Evolutionary conservation across 1,140 invertebrate species (phyloP), one percentile per base, ranked within the genome.

Genomic region (Drosophila kepulauana): DNA sequence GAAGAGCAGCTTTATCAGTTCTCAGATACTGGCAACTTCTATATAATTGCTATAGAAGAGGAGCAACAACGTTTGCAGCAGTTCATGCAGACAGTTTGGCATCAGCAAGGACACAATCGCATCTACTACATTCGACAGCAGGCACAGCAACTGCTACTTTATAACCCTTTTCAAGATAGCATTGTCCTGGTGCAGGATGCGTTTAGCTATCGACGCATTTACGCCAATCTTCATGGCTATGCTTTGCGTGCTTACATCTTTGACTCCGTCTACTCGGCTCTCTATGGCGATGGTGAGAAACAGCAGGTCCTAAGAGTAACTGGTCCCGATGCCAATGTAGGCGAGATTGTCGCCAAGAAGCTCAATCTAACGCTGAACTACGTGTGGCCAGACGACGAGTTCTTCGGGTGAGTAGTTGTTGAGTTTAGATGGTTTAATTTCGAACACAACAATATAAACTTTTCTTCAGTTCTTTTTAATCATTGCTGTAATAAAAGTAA

Each of bases 181-280:
- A 16, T 49, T 1, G 58, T 69, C 0, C 2, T 16, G 8, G 86
- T 64, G 0, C 16, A 59, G 5, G 45, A 70, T n/a, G 1, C 48
- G 0, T 15, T 30, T 1, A 57, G 71, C 0, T 92, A 79, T 73
- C 49, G 45, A 1, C 41, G 25, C 30, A 78, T 90, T 10, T 77
- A 80, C 59, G 10, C 51, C 33, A 73, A 92, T 67, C 68, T 92
- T 2, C 33, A 86, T 46, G 91, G 88, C 3, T 91, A 92, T 78
- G 75, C 91, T 1, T 35, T 92, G 38, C 64, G 80, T 0, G 58
- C 87, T 2, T 91, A 92, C 64, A 81, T 88, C 15, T 92, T 92
- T 41, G 77, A 81, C 25, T 92, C 91, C 0, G 91, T 92, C 0
- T 92, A 92, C 54, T 84, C 91, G 2, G 51, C 63, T 3, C 74